phyloP scores from a whole-genome alignment of 64 coral and sea anemone genomes.

The Pocillopora damicornis region DNA sequence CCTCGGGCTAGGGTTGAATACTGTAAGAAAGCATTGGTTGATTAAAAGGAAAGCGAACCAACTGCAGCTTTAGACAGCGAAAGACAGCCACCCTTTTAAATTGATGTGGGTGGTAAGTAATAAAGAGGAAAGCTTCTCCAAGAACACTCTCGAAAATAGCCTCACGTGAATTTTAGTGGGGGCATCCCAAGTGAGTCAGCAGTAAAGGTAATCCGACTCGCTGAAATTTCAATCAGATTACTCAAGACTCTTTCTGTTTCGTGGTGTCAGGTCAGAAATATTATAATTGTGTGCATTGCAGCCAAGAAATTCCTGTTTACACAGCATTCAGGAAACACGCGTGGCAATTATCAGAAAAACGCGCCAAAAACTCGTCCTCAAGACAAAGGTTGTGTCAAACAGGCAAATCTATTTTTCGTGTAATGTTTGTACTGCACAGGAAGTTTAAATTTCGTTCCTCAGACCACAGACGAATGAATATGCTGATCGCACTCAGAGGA shows the following conservation, averaged over 20 bases:
- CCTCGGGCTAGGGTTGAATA: neutral
- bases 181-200: too few relatives aligned
- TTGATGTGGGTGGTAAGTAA: neutral
- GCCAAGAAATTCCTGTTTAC: slow-evolving; percentile 26
- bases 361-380: slow-evolving; percentile 17
- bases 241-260: neutral
- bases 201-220: slow-evolving; percentile 4
- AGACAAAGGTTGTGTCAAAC: neutral
- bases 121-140: neutral
- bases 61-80: too few relatives aligned
- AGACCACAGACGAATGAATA: neutral
- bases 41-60: too few relatives aligned
- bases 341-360: neutral
- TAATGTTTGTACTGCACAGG: neutral
- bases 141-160: too few relatives aligned
- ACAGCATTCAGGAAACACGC: neutral
- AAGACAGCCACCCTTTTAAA: too few relatives aligned
- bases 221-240: neutral
- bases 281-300: neutral
- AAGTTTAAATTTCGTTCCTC: neutral
- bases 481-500: too few relatives aligned
- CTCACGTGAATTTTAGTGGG: too few relatives aligned
- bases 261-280: neutral
- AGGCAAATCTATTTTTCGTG: neutral
- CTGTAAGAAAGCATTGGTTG: too few relatives aligned